Percentiles rank a stretch among this genome's conserved stretches.
Conservation (phyloP, 2,888 invertebrate genomes). For the Dorcus parallelipipedus region DNA sequence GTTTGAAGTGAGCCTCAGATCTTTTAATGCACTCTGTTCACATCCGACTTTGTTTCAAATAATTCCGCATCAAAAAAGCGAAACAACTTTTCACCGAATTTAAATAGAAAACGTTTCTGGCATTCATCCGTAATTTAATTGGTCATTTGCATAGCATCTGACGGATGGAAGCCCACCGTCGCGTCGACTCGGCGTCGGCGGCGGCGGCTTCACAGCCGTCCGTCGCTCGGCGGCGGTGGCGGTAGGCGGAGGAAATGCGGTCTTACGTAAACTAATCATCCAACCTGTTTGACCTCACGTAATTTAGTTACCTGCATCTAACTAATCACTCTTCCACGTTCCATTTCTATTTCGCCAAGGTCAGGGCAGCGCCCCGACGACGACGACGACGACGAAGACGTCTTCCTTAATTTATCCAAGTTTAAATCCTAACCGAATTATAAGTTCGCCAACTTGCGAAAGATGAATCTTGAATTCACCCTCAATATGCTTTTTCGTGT, state of each 20-base stretch:
- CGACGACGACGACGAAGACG: no score
- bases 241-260: slow-evolving; percentile 40
- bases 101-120: not conserved
- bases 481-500: no score
- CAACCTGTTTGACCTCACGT: slow-evolving; percentile 49
- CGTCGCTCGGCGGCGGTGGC: slow-evolving; percentile 23
- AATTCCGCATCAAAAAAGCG: no score
- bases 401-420: no score
- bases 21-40: no score
- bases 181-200: slow-evolving; percentile 19
- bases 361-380: not conserved
- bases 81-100: no score
- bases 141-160: slow-evolving; percentile 1
- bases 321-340: slow-evolving; percentile 23
- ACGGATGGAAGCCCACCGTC: slow-evolving; percentile 1
- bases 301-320: slow-evolving; percentile 46
- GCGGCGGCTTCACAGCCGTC: slow-evolving; percentile 5
- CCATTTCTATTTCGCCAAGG: slow-evolving; percentile 17
- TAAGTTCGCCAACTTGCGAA: no score
- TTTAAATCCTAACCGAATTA: no score
- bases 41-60: no score
- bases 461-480: no score
- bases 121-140: slow-evolving; percentile 6
- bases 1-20: no score
- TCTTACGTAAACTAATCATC: slow-evolving; percentile 48